Conservation (phyloP, 2,113 vertebrate species). For the zebrafish (Danio rerio) region GRCz12tu NC_133199.1:14045501-14046000, state of each 20-base stretch:
- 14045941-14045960: slow-evolving; percentile 15
- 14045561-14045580: background rate
- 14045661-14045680: background rate
- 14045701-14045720: background rate
- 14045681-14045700: background rate
- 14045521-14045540: background rate
- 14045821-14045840: slow-evolving; percentile 96
- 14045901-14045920: background rate
- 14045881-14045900: background rate
- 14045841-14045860: slow-evolving; percentile 94
- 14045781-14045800: slow-evolving; percentile 98
- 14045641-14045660: background rate
- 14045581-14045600: background rate
- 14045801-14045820: slow-evolving; percentile 94
- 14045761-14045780: slow-evolving; percentile 97
- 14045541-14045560: background rate
- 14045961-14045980: slow-evolving; percentile 10
- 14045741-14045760: slow-evolving; percentile 69
- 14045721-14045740: background rate
- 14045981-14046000: background rate
- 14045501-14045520: background rate
- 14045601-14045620: background rate
- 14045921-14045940: slow-evolving; percentile 11
- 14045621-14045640: background rate
- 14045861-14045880: slow-evolving; percentile 87